Base-by-base conservation (phyloP, 2,113 vertebrate genomes). In the Saguinus imperator region DNA sequence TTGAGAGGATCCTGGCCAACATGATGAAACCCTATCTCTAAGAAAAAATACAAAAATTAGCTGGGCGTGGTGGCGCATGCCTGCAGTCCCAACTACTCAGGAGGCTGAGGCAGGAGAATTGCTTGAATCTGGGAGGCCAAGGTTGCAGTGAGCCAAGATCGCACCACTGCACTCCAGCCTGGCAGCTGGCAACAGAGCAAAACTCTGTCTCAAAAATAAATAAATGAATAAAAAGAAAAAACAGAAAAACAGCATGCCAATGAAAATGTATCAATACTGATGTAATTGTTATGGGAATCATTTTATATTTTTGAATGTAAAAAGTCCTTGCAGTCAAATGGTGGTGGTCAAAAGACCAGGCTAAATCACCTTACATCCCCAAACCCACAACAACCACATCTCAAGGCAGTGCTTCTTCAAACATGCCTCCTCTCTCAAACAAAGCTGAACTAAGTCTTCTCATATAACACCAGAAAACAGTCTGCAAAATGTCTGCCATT, bases 221-320 rank as follows among this genome's bases (percentile, higher is more conserved):
- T 52, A 6, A 52, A 52, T 16, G 5, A 52, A 52, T 52, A 16
- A 52, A 52, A 52, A 52, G 4, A 17, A 52, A 64, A 66, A 93
- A 72, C 35, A 82, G 45, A 66, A 94, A 94, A 95, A 61, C 25
- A 64, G 12, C 48, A 96, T 94, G 88, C 81, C 21, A 32, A 45
- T 66, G 52, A 86, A 93, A 93, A 86, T 68, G 4, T 27, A 87
- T 23, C 32, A 55, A 58, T 35, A 76, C 37, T 72, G 20, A 8
- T 18, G 50, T 43, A 45, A 68, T 64, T 12, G 75, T 83, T 14
- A 68, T 21, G n/a, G 43, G 13, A 82, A 66, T 48, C 40, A 70
- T 3, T 87, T 66, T 23, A 11, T 45, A 80, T 21, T 87, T 77
- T 35, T 18, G 37, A 61, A 55, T 43, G 8, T n/a, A 32, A 76